phyloP scores from a whole-genome alignment of 2,888 invertebrate genomes.

The Drosophila anceps region DNA sequence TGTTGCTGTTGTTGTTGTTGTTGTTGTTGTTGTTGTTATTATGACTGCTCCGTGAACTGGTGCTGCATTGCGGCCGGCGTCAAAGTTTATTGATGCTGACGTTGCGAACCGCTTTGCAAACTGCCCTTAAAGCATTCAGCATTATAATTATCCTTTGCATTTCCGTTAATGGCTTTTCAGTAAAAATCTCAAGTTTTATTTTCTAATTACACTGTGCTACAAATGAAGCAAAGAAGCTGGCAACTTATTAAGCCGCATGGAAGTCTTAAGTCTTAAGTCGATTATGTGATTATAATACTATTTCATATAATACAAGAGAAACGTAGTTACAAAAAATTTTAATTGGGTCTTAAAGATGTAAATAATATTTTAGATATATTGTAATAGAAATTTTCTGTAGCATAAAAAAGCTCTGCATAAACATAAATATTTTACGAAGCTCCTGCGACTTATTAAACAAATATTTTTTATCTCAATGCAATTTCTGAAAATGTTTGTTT shows the following conservation, averaged over 20 bases:
- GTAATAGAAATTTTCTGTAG: too few relatives aligned
- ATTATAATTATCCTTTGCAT: constrained; percentile 35
- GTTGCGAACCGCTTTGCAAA: constrained; percentile 41
- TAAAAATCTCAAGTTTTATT: constrained; percentile 10
- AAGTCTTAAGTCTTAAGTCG: too few relatives aligned
- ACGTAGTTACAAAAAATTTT: too few relatives aligned
- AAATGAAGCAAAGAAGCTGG: neutral
- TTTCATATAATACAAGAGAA: too few relatives aligned
- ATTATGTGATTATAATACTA: too few relatives aligned
- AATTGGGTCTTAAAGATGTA: too few relatives aligned
- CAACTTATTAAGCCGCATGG: neutral
- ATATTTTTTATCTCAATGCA: neutral
- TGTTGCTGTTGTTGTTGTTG: constrained; percentile 14
- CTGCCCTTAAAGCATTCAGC: constrained; percentile 33
- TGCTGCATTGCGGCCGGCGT: constrained; percentile 47
- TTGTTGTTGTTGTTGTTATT: constrained; percentile 14
- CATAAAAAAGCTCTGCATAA: too few relatives aligned
- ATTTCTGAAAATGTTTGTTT: neutral
- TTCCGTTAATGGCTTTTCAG: constrained; percentile 43
- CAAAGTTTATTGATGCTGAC: constrained; percentile 73
- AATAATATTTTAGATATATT: too few relatives aligned
- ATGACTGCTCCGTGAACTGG: constrained; percentile 23
- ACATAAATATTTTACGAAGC: too few relatives aligned
- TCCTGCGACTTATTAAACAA: too few relatives aligned
- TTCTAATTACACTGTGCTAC: constrained; percentile 31